Conservation (phyloP, 2,888 invertebrate genomes). For the Lapara coniferarum region DNA sequence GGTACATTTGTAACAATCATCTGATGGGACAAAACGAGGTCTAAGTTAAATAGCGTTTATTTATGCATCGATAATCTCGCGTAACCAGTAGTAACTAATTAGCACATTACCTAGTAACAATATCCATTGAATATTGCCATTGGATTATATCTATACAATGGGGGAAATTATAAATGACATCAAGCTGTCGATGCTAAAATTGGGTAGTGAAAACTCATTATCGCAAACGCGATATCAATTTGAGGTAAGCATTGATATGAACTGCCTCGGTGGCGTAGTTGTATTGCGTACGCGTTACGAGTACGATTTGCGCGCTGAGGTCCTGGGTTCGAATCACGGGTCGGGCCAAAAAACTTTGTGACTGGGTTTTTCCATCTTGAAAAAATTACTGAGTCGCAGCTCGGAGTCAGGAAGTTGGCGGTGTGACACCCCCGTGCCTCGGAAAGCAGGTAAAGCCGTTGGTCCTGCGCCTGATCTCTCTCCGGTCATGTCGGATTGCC, state of each 20-base stretch:
- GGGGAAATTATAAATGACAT: constrained; percentile 11
- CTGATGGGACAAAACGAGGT: not conserved
- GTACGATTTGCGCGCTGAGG: too few species aligned
- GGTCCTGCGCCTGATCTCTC: too few species aligned
- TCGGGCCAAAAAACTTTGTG: too few species aligned
- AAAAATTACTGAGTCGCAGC: too few species aligned
- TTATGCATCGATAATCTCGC: not conserved
- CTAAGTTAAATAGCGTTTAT: constrained; percentile 7
- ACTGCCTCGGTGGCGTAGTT: too few species aligned
- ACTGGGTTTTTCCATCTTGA: too few species aligned
- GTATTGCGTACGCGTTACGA: too few species aligned
- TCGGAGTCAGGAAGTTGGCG: too few species aligned
- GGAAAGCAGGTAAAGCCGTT: too few species aligned
- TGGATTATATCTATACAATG: not conserved
- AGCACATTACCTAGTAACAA: constrained; percentile 11
- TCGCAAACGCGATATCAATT: constrained; percentile 1
- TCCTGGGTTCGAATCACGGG: too few species aligned
- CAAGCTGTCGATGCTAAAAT: constrained; percentile 17
- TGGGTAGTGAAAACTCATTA: constrained; percentile 16
- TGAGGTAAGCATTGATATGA: constrained; percentile 6
- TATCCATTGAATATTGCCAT: constrained; percentile 9
- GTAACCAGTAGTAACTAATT: not conserved
- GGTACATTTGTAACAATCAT: not conserved
- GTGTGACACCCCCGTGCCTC: too few species aligned
- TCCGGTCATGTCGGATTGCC: too few species aligned